These are phyloP conservation scores for Nibea albiflora DNA, from an alignment of 2,113 vertebrate genomes.

Conservation along the genomic window DNA sequence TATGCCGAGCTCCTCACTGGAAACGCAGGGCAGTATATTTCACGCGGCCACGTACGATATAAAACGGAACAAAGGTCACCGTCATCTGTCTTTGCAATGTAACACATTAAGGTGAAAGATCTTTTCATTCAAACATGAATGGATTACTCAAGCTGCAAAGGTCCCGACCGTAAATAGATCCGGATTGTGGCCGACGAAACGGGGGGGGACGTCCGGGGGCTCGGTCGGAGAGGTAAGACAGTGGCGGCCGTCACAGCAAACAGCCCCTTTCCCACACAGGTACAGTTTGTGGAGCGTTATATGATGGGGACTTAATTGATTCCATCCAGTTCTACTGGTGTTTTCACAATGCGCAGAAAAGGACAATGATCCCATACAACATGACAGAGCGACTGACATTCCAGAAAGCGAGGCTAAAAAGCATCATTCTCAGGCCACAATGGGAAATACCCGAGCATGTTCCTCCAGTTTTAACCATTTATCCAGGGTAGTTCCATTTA, in stretches of 20 bases:
- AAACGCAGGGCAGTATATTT: conserved; percentile 51
- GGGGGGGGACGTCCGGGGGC: background rate
- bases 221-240: background rate
- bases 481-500: background rate
- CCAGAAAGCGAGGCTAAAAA: background rate
- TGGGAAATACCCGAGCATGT: background rate
- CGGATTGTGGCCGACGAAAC: conserved; percentile 10
- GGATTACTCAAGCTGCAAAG: conserved; percentile 54
- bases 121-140: conserved; percentile 63
- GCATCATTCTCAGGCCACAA: background rate
- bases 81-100: conserved; percentile 50
- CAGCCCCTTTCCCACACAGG: background rate
- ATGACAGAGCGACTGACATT: conserved; percentile 1
- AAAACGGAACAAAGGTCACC: conserved; percentile 69
- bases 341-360: background rate
- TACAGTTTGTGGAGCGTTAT: background rate
- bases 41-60: conserved; percentile 36
- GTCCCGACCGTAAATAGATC: conserved; percentile 64
- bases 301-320: background rate
- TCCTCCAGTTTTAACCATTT: background rate
- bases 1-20: conserved; percentile 45
- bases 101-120: conserved; percentile 62
- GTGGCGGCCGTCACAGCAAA: background rate
- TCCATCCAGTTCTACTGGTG: background rate
- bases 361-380: conserved; percentile 5